Evolutionary conservation across 2,888 invertebrate genomes (phyloP), one percentile per base, ranked within the genome.

Genomic region (Apamea epomidion): DNA sequence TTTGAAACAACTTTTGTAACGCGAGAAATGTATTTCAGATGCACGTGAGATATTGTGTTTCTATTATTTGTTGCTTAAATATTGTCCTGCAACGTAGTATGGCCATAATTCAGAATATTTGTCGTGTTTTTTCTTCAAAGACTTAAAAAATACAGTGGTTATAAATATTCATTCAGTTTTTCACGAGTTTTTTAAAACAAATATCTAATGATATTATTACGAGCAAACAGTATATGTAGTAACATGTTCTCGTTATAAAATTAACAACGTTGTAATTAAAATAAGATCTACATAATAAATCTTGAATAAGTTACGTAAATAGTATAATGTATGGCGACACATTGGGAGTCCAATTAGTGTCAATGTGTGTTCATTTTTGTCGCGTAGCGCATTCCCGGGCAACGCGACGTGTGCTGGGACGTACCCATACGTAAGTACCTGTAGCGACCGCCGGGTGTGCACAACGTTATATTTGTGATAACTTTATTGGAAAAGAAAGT

Each of bases 281-380:
- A 45, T 32, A 62, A 37, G 2, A 10, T n/a, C 14, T 2, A 18
- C 25, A 37, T 75, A 37, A 25, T 37, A 64, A 21, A 45, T 45
- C 58, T 54, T 65, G 54, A 80, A n/a, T 32, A 18, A n/a, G 21
- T 58, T 51, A 25, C 51, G 12, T 29, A 14, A 32, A 16, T 32
- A 2, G 14, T 42, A 18, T 32, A 51, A 42, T 60, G 18, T 58
- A 51, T 60, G 42, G 8, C 64, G 51, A 18, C 25, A 45, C 45
- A n/a, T 25, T 37, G 72, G 18, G 25, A 10, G 16, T 51, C 64
- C 73, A 85, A 65, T 80, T 80, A 85, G 73, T 80, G 85, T 62
- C 68, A 73, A 42, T 73, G 58, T 54, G 54, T 83, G 73, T 62
- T 65, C 62, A 82, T 68, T 48, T 68, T 60, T 60, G 58, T 77